phyloP scores from a whole-genome alignment of 1,140 invertebrate species.

The Drosophila watanabei region DNA sequence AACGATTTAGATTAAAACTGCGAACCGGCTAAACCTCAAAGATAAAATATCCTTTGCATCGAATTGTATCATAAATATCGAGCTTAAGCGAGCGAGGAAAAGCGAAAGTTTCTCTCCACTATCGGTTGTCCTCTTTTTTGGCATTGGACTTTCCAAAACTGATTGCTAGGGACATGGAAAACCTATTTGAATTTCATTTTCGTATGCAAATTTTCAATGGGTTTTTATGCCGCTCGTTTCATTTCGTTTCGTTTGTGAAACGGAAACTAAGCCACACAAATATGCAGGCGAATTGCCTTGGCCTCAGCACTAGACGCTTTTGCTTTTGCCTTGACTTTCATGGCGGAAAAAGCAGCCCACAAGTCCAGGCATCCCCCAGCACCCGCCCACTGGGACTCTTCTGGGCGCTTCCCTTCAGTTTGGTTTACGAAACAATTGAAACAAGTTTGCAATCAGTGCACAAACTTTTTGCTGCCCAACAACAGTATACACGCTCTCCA shows the following conservation, averaged over 20 bases:
- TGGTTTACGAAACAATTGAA: constrained; percentile 78
- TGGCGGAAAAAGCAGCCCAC: constrained; percentile 30
- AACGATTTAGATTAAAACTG: constrained; percentile 44
- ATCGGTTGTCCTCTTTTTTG: constrained; percentile 21
- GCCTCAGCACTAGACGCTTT: constrained; percentile 43
- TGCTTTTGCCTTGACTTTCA: constrained; percentile 72
- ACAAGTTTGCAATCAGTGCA: constrained; percentile 83
- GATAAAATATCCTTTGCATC: constrained; percentile 32
- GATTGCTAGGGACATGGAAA: constrained; percentile 57
- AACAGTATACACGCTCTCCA: constrained; percentile 10
- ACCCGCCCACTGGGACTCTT: constrained; percentile 15
- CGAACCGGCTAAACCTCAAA: constrained; percentile 13
- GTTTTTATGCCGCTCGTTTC: constrained; percentile 75
- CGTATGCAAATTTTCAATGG: constrained; percentile 81
- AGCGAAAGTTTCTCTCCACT: constrained; percentile 45
- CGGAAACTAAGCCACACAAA: constrained; percentile 81
- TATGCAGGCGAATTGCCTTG: constrained; percentile 71
- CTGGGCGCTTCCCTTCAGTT: constrained; percentile 35
- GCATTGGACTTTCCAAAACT: constrained; percentile 23
- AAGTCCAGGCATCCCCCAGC: background rate
- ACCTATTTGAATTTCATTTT: constrained; percentile 82
- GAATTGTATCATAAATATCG: constrained; percentile 36
- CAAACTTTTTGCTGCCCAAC: constrained; percentile 70
- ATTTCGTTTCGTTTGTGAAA: constrained; percentile 63
- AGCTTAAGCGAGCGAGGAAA: constrained; percentile 23